Percentiles rank a stretch among this genome's conserved stretches.
Evolutionary conservation across 2,113 vertebrate species (phyloP).

Genomic region (Daboia siamensis): DNA sequence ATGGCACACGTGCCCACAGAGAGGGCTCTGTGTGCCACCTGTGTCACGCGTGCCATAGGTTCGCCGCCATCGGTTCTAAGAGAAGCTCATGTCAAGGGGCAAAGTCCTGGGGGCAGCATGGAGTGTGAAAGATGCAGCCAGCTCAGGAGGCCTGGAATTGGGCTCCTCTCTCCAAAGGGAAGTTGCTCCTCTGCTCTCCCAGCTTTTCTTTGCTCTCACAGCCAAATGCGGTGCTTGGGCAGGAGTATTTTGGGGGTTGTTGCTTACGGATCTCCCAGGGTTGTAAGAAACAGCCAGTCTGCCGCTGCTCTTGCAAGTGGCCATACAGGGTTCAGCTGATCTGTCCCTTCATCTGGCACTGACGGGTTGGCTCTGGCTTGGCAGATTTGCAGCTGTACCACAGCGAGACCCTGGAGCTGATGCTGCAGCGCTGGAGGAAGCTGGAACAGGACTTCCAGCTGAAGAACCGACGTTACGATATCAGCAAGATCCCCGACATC

Average conservation of each 20-base stretch:
- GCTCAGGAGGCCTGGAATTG: neutral
- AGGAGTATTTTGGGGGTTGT: neutral
- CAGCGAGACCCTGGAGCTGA: conserved; percentile 92
- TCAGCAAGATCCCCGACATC: conserved; percentile 97
- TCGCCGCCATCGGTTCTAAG: neutral
- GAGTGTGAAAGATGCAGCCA: neutral
- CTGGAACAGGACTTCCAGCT: conserved; percentile 92
- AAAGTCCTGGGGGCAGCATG: no score
- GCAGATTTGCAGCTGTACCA: conserved; percentile 93
- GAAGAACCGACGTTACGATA: conserved; percentile 94
- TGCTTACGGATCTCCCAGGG: neutral
- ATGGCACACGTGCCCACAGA: no score
- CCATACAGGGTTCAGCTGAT: neutral
- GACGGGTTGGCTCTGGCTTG: neutral
- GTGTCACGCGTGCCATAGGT: no score
- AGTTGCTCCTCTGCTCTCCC: neutral
- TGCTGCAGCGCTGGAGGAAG: conserved; percentile 97
- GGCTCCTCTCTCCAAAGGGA: neutral
- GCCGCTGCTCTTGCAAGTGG: neutral
- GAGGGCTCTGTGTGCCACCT: no score
- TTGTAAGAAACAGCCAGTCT: no score
- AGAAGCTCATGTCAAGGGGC: neutral
- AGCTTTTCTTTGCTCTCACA: neutral
- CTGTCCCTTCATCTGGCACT: neutral
- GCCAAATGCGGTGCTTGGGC: neutral